Base-by-base conservation (phyloP, 2,888 invertebrate genomes). In the Chrysodeixis includens region DNA sequence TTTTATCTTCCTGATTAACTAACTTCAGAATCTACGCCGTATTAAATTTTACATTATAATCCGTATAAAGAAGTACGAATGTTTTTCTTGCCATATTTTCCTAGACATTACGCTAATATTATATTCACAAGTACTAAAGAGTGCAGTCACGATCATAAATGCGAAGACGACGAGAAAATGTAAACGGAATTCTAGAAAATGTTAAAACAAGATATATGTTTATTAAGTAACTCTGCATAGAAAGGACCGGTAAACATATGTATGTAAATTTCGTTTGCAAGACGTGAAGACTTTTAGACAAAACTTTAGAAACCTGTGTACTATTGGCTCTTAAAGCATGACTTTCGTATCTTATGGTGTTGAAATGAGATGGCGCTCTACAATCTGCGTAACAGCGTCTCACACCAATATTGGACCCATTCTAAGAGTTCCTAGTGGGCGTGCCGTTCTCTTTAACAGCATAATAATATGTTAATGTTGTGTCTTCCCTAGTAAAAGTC, bases 211-310 rank as follows among this genome's bases (percentile, higher is more conserved):
- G n/a, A 26, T 26, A 26, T 14, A 40, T 14, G 6, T 4, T 4
- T 40, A 14, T 40, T 40, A 7, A 40, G 40, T 40, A n/a, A 40
- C n/a, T 40, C 40, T 40, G 40, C n/a, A 40, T 40, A 40, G n/a
- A n/a, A 6, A n/a, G 35, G 12, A 35, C 12, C 35, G 35, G 40
- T 40, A 40, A 40, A 40, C n/a, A 40, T 40, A n/a, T n/a, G 40
- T n/a, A 40, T 40, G 40, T n/a, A 40, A 40, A 40, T n/a, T 14
- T n/a, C n/a, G 40, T n/a, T 40, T 40, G n/a, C n/a, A n/a, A n/a
- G 5, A 40, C 40, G n/a, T n/a, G 40, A 40, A 40, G 40, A 5
- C 40, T 40, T 40, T n/a, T 5, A n/a, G n/a, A 14, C n/a, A 40
- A 40, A n/a, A 40, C n/a, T 40, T n/a, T 3, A 40, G n/a, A n/a